Evolutionary conservation across 2,113 vertebrate genomes (phyloP).

Genomic region (Carassius gibelio): DNA sequence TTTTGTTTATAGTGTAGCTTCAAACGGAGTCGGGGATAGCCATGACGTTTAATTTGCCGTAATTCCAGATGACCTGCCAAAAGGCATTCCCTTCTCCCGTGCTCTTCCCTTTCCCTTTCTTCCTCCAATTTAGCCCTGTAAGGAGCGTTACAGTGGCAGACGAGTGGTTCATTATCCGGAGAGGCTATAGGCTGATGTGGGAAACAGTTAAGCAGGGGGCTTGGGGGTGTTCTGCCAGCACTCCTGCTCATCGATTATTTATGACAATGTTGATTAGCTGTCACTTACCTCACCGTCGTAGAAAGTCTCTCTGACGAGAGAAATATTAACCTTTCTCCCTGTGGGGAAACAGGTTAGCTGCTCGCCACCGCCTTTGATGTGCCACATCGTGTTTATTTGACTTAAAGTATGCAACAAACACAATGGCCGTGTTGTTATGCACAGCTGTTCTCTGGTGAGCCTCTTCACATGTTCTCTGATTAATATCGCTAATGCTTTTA

Average conservation of each 20-base stretch:
- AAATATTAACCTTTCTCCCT: constrained; percentile 80
- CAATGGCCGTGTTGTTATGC: constrained; percentile 42
- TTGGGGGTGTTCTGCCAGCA: constrained; percentile 18
- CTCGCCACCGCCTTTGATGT: constrained; percentile 51
- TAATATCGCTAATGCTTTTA: constrained; percentile 68
- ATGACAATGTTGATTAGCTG: constrained; percentile 87
- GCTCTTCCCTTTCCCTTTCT: constrained; percentile 61
- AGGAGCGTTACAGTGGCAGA: constrained; percentile 73
- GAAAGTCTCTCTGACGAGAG: constrained; percentile 82
- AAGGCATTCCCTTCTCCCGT: constrained; percentile 70
- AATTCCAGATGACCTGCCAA: constrained; percentile 80
- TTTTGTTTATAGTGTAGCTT: constrained; percentile 49
- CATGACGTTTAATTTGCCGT: constrained; percentile 79
- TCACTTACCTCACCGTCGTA: constrained; percentile 78
- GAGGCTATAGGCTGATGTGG: constrained; percentile 43
- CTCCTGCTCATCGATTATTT: constrained; percentile 81
- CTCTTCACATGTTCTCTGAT: constrained; percentile 57
- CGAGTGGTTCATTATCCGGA: constrained; percentile 73
- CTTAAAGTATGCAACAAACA: constrained; percentile 43
- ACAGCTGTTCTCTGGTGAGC: constrained; percentile 21
- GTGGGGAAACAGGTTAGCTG: constrained; percentile 61
- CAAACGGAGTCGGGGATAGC: constrained; percentile 45
- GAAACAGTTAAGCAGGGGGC: constrained; percentile 50
- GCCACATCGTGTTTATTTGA: constrained; percentile 48
- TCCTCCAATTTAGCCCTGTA: constrained; percentile 74